These are phyloP conservation scores for Phalloptychus januarius DNA, from an alignment of 2,797 vertebrate species.

Conservation along the genomic window DNA sequence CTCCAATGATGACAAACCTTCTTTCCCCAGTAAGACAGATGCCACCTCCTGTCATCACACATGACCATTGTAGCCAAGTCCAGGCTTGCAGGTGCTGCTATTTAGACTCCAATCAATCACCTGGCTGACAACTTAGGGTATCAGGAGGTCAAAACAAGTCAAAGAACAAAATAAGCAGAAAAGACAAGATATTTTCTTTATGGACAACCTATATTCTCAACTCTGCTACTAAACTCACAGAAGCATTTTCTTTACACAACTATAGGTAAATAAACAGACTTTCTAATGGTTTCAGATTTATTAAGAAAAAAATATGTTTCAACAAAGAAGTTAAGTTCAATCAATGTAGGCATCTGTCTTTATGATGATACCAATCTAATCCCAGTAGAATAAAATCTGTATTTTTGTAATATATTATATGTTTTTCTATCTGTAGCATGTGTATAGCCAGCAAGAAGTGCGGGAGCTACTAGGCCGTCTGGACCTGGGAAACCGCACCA, in stretches of 20 bases:
- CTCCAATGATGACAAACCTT: neutral
- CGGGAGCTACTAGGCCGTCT: constrained; percentile 93
- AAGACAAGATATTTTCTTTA: neutral
- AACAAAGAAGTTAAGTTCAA: neutral
- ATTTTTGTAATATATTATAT: neutral
- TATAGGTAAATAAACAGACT: neutral
- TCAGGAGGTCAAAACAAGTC: neutral
- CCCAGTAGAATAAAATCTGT: too few relatives aligned
- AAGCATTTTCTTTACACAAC: neutral
- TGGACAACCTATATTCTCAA: neutral
- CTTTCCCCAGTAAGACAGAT: neutral
- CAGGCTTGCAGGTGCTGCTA: neutral
- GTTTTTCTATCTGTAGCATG: constrained; percentile 82
- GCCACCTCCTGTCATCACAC: neutral
- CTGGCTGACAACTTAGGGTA: neutral
- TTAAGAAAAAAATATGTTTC: neutral
- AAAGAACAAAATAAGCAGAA: neutral
- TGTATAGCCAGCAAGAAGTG: constrained; percentile 93
- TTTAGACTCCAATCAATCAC: neutral
- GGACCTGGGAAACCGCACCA: constrained; percentile 94
- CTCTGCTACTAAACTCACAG: too few relatives aligned
- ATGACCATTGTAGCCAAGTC: neutral
- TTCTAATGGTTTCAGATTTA: neutral
- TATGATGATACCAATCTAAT: too few relatives aligned
- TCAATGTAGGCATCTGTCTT: too few relatives aligned